Conservation (phyloP, 2,113 vertebrate genomes). For the Dicentrarchus labrax region DNA sequence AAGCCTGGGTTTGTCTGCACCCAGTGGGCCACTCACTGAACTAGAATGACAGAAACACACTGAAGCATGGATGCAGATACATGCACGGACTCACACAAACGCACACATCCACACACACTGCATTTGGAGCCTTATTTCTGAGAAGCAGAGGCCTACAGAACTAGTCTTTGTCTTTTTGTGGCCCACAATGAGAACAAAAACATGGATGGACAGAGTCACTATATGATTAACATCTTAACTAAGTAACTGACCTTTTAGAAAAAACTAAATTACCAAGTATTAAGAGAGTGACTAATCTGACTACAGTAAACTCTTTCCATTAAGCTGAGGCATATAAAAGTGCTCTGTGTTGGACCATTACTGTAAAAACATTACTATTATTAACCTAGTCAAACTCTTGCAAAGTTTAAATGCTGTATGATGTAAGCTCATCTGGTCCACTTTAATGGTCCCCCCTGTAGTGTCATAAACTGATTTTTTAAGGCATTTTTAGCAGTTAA, state of each 20-base stretch:
- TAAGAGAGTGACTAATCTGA: not conserved
- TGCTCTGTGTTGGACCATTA: not conserved
- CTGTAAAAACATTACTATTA: conserved; percentile 1
- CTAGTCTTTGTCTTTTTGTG: conserved; percentile 11
- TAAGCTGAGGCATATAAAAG: not conserved
- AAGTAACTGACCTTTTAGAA: not conserved
- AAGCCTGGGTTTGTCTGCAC: conserved; percentile 77
- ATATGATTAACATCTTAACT: conserved; percentile 28
- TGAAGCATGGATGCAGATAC: conserved; percentile 61
- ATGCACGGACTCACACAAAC: conserved; percentile 46
- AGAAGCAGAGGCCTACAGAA: conserved; percentile 18
- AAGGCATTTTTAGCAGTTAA: conserved; percentile 54
- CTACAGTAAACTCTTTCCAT: not conserved
- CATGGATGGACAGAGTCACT: conserved; percentile 10
- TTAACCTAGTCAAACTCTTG: conserved; percentile 27
- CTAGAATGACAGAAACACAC: conserved; percentile 70
- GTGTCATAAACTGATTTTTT: conserved; percentile 37
- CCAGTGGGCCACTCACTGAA: conserved; percentile 69
- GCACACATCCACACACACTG: conserved; percentile 4
- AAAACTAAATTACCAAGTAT: not conserved
- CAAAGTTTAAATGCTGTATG: conserved; percentile 32
- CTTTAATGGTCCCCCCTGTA: conserved; percentile 24
- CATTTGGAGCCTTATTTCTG: conserved; percentile 33
- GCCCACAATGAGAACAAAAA: conserved; percentile 16
- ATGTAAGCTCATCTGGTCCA: conserved; percentile 40